Conservation (phyloP, 2,888 invertebrate genomes). For the Spodoptera littoralis region DNA sequence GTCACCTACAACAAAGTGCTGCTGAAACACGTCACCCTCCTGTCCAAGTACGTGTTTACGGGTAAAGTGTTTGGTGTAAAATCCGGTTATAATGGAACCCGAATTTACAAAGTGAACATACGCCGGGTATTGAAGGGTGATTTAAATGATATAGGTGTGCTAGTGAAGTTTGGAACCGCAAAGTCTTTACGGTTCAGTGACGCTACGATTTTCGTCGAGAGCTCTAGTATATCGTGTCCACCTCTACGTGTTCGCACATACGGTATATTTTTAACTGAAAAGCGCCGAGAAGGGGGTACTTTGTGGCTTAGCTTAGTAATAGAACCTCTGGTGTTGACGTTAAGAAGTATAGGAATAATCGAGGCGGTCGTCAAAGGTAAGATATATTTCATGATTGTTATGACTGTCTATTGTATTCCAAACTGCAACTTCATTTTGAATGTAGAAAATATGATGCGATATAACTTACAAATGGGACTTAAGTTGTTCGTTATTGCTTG, state of each 20-base stretch:
- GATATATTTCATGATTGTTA: constrained; percentile 37
- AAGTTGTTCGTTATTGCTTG: constrained; percentile 1
- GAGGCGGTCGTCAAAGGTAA: constrained; percentile 83
- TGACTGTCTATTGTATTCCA: constrained; percentile 4
- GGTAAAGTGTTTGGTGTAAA: constrained; percentile 78
- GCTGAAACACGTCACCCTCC: constrained; percentile 74
- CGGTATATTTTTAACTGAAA: constrained; percentile 80
- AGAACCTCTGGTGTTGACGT: constrained; percentile 77
- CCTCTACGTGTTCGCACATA: constrained; percentile 75
- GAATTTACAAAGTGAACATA: constrained; percentile 80
- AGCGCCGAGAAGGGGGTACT: constrained; percentile 54
- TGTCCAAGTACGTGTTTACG: constrained; percentile 81
- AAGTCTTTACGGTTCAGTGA: constrained; percentile 76
- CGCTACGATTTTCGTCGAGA: constrained; percentile 76
- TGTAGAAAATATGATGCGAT: not conserved
- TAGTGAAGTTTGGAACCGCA: constrained; percentile 71
- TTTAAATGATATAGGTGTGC: constrained; percentile 76
- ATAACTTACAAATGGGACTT: not conserved
- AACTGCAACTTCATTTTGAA: constrained; percentile 5
- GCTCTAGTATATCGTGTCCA: constrained; percentile 67
- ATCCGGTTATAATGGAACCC: constrained; percentile 64
- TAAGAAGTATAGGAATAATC: constrained; percentile 77
- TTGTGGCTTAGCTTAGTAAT: constrained; percentile 72
- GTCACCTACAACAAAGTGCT: constrained; percentile 71
- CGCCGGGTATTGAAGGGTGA: constrained; percentile 82